Evolutionary conservation across 2,113 vertebrate genomes (phyloP).

Genomic region (Strix aluco): DNA sequence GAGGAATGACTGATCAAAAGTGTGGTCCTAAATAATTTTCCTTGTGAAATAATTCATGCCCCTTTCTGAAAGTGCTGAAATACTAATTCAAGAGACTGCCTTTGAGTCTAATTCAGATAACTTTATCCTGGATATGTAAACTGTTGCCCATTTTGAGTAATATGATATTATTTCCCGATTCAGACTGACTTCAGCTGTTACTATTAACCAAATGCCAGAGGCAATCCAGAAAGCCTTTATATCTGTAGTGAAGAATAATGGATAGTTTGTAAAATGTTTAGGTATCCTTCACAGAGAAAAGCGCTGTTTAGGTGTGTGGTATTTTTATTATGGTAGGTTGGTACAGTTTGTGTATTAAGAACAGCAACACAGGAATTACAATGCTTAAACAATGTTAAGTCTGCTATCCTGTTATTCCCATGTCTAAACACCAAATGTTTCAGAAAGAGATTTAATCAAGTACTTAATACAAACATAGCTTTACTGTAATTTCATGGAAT

Average conservation of each 20-base stretch:
- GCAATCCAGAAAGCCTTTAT: background rate
- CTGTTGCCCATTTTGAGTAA: background rate
- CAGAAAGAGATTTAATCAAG: background rate
- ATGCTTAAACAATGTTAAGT: background rate
- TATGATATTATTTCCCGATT: background rate
- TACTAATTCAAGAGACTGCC: background rate
- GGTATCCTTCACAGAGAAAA: background rate
- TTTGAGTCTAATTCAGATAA: background rate
- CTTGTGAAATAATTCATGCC: background rate
- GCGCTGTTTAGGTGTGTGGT: background rate
- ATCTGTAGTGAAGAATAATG: background rate
- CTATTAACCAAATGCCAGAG: background rate
- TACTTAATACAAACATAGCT: background rate
- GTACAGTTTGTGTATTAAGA: background rate
- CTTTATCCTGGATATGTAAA: background rate
- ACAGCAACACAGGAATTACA: background rate
- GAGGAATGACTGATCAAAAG: background rate
- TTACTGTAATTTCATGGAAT: background rate
- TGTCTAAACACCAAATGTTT: background rate
- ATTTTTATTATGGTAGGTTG: background rate
- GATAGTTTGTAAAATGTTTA: background rate
- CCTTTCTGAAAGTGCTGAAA: background rate
- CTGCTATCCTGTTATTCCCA: background rate
- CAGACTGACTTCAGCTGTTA: background rate
- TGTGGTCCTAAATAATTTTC: background rate